phyloP scores from a whole-genome alignment of 30 jellyfish, hydroid and myxozoan species.

The Aurelia sp. region DNA sequence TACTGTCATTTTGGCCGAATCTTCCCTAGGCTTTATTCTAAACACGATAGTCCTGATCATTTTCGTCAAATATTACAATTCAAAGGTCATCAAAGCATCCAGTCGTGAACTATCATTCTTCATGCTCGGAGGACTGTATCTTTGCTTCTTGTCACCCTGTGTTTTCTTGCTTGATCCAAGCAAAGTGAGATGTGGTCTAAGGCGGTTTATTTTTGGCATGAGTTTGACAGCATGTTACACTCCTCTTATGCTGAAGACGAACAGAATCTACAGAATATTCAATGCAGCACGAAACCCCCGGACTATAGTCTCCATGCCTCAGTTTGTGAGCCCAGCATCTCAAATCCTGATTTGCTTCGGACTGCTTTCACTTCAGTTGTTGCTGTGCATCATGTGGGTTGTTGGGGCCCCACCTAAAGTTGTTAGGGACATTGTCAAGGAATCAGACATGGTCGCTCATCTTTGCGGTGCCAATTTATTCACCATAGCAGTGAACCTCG shows the following conservation, averaged over 20 bases:
- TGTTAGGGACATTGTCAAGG: slow-evolving; percentile 42
- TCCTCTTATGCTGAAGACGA: slow-evolving; percentile 78
- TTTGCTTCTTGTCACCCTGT: slow-evolving; percentile 64
- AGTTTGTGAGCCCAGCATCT: slow-evolving; percentile 70
- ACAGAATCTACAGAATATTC: slow-evolving; percentile 81
- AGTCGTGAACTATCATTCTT: slow-evolving; percentile 58
- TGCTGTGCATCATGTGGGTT: slow-evolving; percentile 79
- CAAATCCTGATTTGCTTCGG: slow-evolving; percentile 77
- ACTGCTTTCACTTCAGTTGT: slow-evolving; percentile 66
- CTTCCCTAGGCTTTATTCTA: slow-evolving; percentile 27
- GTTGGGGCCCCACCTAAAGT: slow-evolving; percentile 67
- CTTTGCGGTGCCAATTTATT: slow-evolving; percentile 27
- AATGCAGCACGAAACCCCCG: slow-evolving; percentile 49
- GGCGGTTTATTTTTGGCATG: slow-evolving; percentile 75
- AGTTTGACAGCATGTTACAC: slow-evolving; percentile 82
- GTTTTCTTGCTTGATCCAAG: slow-evolving; percentile 52
- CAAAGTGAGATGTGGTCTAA: slow-evolving; percentile 46
- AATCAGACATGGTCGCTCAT: slow-evolving; percentile 56
- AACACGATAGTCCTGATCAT: slow-evolving; percentile 23
- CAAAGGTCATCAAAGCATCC: slow-evolving; percentile 61
- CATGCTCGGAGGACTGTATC: slow-evolving; percentile 58
- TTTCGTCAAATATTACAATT: slow-evolving; percentile 21
- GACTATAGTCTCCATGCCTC: slow-evolving; percentile 37
- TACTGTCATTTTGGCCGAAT: slow-evolving; percentile 19
- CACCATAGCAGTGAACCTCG: slow-evolving; percentile 58